Percentiles rank a stretch among this genome's conserved stretches.
Conservation (phyloP, 2,113 vertebrate genomes). For the Mystacornis crossleyi region DNA sequence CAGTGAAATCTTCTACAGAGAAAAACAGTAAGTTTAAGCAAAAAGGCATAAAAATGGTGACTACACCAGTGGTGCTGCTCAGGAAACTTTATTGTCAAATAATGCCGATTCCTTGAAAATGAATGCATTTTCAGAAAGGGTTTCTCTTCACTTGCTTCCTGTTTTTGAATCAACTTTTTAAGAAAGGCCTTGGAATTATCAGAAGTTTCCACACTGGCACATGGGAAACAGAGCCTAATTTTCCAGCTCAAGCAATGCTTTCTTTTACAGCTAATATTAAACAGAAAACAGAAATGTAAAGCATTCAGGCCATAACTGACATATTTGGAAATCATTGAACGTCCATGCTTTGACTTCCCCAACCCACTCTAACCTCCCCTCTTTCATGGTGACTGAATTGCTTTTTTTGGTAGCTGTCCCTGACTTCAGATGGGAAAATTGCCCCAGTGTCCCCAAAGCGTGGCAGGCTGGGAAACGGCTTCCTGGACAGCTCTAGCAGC, state of each 20-base stretch:
- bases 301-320: background rate
- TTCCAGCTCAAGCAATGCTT: conserved; percentile 14
- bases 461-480: accelerated
- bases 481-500: background rate
- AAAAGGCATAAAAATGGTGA: background rate
- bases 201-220: conserved; percentile 1
- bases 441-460: background rate
- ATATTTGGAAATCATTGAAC: background rate
- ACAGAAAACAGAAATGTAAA: conserved; percentile 39
- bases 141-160: background rate
- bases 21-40: background rate
- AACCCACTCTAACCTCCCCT: background rate
- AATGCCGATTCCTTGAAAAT: background rate
- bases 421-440: background rate
- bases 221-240: background rate
- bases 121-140: background rate
- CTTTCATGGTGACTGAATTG: background rate
- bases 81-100: background rate
- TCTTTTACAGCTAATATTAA: conserved; percentile 8
- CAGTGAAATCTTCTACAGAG: background rate
- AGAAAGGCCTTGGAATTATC: background rate
- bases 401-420: background rate
- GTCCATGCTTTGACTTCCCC: background rate
- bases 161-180: background rate
- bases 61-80: accelerated